Evolutionary conservation across 2,797 vertebrate species (phyloP), one percentile per base, ranked within the genome.

Genomic region (Bovichtus variegatus): DNA sequence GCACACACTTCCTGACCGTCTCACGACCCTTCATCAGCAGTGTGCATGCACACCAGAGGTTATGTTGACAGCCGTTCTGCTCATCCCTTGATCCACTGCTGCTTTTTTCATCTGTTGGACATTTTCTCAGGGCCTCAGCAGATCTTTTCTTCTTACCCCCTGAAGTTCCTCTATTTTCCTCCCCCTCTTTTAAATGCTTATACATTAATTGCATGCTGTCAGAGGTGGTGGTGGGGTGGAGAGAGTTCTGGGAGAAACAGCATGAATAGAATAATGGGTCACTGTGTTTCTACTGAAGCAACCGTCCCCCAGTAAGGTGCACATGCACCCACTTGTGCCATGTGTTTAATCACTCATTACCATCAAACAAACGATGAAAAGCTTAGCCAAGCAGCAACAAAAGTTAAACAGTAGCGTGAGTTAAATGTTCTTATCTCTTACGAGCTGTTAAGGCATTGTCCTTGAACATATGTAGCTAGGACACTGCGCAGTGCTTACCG

Each of bases 331-430:
- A 51, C 50, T 78, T 70, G 31, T 62, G 74, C 23, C 3, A 12
- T 57, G 31, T 66, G 47, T 84, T 82, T 89, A 78, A 89, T 83
- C 86, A 87, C 66, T 78, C 65, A 82, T 84, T 85, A 74, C 51
- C 63, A 76, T 84, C 60, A 82, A 81, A 79, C 12, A 53, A 64
- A 36, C n/a, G 40, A 25, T 29, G 29, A 66, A 69, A 78, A 47
- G 38, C 59, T 64, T 11, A 55, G 13, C 15, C n/a, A 5, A 18
- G 49, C 38, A 9, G 19, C 29, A 27, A 31, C n/a, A 47, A 31
- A 15, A 55, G 31, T 71, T 50, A 11, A 46, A 74, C 16, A 60
- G 18, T 13, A 7, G 34, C 21, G 8, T 38, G 15, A 50, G 62
- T 13, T 50, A 3, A 2, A 44, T 38, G 67, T 68, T 40, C 18